Evolutionary conservation across 2,888 invertebrate species (phyloP).

Genomic region (Limnephilus auricula): DNA sequence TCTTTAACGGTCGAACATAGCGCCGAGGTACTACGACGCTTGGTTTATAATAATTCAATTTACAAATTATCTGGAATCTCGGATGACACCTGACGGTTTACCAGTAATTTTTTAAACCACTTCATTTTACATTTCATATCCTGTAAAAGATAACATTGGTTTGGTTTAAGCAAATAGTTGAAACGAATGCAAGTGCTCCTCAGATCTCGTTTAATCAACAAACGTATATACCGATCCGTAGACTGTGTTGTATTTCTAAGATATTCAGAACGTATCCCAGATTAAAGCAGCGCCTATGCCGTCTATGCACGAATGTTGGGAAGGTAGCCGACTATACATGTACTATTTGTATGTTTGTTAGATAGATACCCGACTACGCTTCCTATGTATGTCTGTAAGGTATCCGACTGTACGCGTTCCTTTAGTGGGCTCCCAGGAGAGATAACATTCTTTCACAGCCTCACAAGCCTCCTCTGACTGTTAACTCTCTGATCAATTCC

Average conservation of each 20-base stretch:
- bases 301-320: not conserved
- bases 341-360: too few relatives aligned
- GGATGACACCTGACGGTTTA: not conserved
- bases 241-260: slow-evolving; percentile 11
- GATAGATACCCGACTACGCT: too few relatives aligned
- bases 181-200: not conserved
- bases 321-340: too few relatives aligned
- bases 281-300: slow-evolving; percentile 26
- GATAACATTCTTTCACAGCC: not conserved
- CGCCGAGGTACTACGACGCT: not conserved
- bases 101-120: not conserved
- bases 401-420: not conserved
- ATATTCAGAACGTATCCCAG: slow-evolving; percentile 41
- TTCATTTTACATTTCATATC: too few relatives aligned
- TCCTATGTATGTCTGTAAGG: not conserved
- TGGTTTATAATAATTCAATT: not conserved
- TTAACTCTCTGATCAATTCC: not conserved
- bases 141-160: not conserved
- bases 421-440: slow-evolving; percentile 12
- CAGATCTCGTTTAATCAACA: not conserved
- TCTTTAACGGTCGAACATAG: too few relatives aligned
- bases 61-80: not conserved
- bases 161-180: not conserved
- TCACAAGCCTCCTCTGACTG: not conserved
- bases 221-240: not conserved